Base-by-base conservation (phyloP, 2,888 invertebrate species). In the Chelonus formosanus region DNA sequence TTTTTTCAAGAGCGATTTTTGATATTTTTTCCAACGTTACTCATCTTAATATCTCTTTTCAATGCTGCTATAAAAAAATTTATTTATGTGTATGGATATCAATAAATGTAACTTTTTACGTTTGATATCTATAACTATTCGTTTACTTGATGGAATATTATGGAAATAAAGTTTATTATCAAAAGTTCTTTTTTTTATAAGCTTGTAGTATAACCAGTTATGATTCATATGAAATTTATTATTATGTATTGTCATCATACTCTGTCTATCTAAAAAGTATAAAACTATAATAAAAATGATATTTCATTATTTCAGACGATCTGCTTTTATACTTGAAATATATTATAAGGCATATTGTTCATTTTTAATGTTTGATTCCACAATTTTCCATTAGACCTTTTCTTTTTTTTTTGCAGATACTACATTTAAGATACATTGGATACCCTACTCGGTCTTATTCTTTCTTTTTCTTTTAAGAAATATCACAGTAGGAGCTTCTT, bases 351-450 rank as follows among this genome's bases (percentile, higher is more conserved):
- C 68, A 48, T 58, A 55, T 67, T 67, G 64, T 60, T 67, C 67
- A 63, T 67, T 70, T 70, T 67, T 63, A 68, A 63, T 61, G 50
- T 71, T 66, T 67, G 67, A 70, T 54, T 36, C 67, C 75, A 78
- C 80, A 81, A 80, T 79, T 81, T 63, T 74, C 77, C 78, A 80
- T 80, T 81, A 79, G 77, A 76, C 70, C 75, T 75, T 67, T 47
- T 52, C 20, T 40, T 40, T 40, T 40, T 40, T 40, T 40, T 40
- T 40, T 40, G 5, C 6, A 40, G 67, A 64, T 68, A 63, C 68
- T 69, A 69, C 70, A 69, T 67, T 60, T 71, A 66, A 68, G 70
- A 71, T 53, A 59, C 56, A 68, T 67, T 65, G 61, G 65, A 67
- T 67, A 59, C 59, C 65, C 66, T 67, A 69, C 67, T 70, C 67